These are phyloP conservation scores for Channa maculata DNA, from an alignment of 2,113 vertebrate species.

Conservation along the genomic window DNA sequence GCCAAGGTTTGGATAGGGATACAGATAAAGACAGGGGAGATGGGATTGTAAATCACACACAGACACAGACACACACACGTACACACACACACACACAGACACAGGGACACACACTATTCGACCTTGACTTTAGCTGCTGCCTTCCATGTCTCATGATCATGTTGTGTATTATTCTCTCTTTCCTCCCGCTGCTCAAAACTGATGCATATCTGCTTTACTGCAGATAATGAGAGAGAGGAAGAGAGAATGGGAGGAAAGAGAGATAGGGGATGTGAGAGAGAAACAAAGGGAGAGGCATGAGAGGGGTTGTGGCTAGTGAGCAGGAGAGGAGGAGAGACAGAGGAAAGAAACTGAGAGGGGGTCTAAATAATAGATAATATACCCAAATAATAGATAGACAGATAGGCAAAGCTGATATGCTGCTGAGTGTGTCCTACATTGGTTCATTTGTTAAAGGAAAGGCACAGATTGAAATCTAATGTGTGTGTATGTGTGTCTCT, in stretches of 20 bases:
- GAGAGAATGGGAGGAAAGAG: background rate
- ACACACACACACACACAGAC: conserved; percentile 36
- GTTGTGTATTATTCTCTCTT: conserved; percentile 64
- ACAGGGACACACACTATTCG: conserved; percentile 39
- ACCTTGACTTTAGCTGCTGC: conserved; percentile 72
- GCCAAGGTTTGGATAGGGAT: conserved; percentile 75
- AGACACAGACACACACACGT: conserved; percentile 22
- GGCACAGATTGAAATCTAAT: conserved; percentile 30
- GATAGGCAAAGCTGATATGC: conserved; percentile 38
- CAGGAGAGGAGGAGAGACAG: conserved; percentile 19
- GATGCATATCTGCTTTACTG: conserved; percentile 73
- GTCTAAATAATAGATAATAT: conserved; percentile 68
- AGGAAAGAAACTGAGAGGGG: conserved; percentile 44
- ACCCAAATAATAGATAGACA: conserved; percentile 60
- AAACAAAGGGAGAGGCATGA: conserved; percentile 11
- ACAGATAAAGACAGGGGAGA: conserved; percentile 75
- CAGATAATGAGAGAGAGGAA: conserved; percentile 55
- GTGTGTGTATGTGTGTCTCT: background rate
- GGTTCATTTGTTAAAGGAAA: conserved; percentile 45
- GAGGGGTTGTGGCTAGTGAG: conserved; percentile 14
- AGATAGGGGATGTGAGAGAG: conserved; percentile 16
- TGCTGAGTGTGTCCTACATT: conserved; percentile 50
- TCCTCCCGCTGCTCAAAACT: conserved; percentile 51
- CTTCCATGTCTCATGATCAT: conserved; percentile 70
- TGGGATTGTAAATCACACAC: conserved; percentile 74